A percentile compares a stretch with the other conserved stretches of the same genome.
Evolutionary conservation across 2,888 invertebrate species (phyloP).

Genomic region (Drosophila pseudotalamancana): DNA sequence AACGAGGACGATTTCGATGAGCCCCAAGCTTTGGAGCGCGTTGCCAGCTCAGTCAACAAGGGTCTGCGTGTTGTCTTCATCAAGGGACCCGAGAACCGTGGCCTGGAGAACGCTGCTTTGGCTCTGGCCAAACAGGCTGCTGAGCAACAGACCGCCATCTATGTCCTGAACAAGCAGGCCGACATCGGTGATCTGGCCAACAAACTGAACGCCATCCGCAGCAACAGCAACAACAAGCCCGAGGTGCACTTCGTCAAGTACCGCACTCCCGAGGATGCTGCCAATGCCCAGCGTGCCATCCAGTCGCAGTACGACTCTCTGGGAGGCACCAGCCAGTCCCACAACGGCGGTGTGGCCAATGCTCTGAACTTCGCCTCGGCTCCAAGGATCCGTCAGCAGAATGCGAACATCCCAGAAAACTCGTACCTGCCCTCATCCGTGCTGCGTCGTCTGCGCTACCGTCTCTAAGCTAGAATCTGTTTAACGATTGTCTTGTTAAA

Average conservation of each 20-base stretch:
- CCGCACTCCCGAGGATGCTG: slow-evolving; percentile 81
- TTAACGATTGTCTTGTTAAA: slow-evolving; percentile 45
- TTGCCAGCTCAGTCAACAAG: slow-evolving; percentile 63
- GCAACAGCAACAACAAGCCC: slow-evolving; percentile 78
- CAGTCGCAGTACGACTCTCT: slow-evolving; percentile 80
- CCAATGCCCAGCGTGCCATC: slow-evolving; percentile 79
- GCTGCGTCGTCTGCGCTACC: slow-evolving; percentile 72
- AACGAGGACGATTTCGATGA: slow-evolving; percentile 76
- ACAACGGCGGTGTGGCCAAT: slow-evolving; percentile 75
- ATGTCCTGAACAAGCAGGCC: slow-evolving; percentile 81
- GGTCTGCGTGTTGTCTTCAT: slow-evolving; percentile 82
- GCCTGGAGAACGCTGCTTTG: slow-evolving; percentile 78
- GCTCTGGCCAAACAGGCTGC: slow-evolving; percentile 81
- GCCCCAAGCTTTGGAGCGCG: slow-evolving; percentile 59
- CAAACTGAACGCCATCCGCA: slow-evolving; percentile 68
- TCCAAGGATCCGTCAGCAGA: slow-evolving; percentile 47
- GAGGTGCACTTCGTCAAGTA: slow-evolving; percentile 83
- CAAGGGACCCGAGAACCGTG: slow-evolving; percentile 82
- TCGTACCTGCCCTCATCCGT: slow-evolving; percentile 76
- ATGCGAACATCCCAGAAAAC: slow-evolving; percentile 64
- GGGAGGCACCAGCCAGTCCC: slow-evolving; percentile 68
- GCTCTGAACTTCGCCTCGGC: slow-evolving; percentile 77
- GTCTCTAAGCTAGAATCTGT: slow-evolving; percentile 41
- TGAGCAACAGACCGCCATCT: slow-evolving; percentile 82
- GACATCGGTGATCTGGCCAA: slow-evolving; percentile 74